These are phyloP conservation scores for Priocnemis perturbator DNA, from an alignment of 2,888 invertebrate genomes.

Conservation along the genomic window DNA sequence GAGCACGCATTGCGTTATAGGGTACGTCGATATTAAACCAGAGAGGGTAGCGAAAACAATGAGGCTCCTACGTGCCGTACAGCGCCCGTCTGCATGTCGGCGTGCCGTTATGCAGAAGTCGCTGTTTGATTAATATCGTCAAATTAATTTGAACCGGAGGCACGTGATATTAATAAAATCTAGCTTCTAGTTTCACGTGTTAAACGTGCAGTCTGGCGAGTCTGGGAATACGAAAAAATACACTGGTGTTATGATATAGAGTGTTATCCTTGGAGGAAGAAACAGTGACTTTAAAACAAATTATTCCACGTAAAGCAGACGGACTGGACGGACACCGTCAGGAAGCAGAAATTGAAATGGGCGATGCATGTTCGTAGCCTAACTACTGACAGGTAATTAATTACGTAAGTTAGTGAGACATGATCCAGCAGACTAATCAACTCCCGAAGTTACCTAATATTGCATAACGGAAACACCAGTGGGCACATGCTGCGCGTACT, in stretches of 20 bases:
- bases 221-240: no score
- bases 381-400: slow-evolving; percentile 20
- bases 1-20: slow-evolving; percentile 54
- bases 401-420: slow-evolving; percentile 35
- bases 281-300: no score
- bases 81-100: slow-evolving; percentile 34
- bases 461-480: slow-evolving; percentile 30
- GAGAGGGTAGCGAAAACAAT: slow-evolving; percentile 22
- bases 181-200: no score
- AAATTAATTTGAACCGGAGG: slow-evolving; percentile 43
- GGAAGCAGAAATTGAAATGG: neutral
- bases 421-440: slow-evolving; percentile 40
- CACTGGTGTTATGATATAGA: no score
- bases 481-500: no score
- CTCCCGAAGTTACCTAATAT: slow-evolving; percentile 32
- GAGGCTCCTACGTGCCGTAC: slow-evolving; percentile 35
- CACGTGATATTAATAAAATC: slow-evolving; percentile 1
- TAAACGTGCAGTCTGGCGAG: no score
- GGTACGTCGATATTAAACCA: slow-evolving; percentile 60
- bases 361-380: no score
- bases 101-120: slow-evolving; percentile 47
- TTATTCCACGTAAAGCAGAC: neutral
- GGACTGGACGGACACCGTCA: neutral
- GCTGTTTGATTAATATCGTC: slow-evolving; percentile 58
- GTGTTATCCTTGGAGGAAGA: no score